Base-by-base conservation (phyloP, 2,113 vertebrate genomes). In the Synchiropus splendidus region DNA sequence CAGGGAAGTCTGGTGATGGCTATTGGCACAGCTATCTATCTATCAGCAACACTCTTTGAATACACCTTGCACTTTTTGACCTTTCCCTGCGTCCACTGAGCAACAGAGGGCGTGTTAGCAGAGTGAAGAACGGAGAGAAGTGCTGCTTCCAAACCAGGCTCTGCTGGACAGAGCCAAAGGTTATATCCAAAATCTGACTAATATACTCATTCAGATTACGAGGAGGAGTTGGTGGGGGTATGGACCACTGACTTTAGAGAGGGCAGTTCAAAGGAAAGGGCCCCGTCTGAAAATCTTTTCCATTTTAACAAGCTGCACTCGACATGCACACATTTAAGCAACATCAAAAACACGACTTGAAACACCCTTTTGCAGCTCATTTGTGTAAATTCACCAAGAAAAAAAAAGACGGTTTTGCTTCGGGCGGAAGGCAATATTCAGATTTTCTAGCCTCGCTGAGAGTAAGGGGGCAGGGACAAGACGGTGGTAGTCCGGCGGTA, bases 241-340 rank as follows among this genome's bases (percentile, higher is more conserved):
- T 77, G 77, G 74, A 75, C 67, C 54, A 58, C 46, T 51, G 54
- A 46, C 51, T 66, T 47, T 31, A 48, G 42, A 21, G 67, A 61
- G 61, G 43, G 14, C 42, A 69, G 59, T 76, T 78, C 72, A 76
- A 79, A 81, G 67, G 35, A n/a, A n/a, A n/a, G n/a, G n/a, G n/a
- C n/a, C n/a, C n/a, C n/a, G n/a, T n/a, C n/a, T n/a, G n/a, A n/a
- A n/a, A n/a, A n/a, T n/a, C n/a, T n/a, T n/a, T n/a, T n/a, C n/a
- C n/a, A n/a, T n/a, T n/a, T n/a, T n/a, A n/a, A n/a, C n/a, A n/a
- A n/a, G n/a, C n/a, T n/a, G n/a, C n/a, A n/a, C n/a, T n/a, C n/a
- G n/a, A 11, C 10, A 10, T 9, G 8, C 14, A 14, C 18, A 3
- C 18, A 27, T 41, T 13, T 16, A 8, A 5, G 21, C 21, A 8